Conservation (phyloP, 2,888 invertebrate genomes). For the Eupithecia insigniata region DNA sequence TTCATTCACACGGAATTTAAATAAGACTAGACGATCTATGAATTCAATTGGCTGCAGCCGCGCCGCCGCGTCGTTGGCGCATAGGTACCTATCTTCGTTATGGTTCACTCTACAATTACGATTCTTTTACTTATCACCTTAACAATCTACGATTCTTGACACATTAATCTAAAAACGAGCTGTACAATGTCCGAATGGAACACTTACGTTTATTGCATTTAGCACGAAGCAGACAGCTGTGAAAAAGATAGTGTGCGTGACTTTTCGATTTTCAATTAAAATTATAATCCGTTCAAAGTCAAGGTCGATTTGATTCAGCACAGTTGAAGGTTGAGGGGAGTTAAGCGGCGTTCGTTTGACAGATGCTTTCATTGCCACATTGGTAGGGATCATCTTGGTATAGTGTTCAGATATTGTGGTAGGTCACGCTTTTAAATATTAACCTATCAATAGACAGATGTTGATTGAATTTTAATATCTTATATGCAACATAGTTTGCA, state of each 20-base stretch:
- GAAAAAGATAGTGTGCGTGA: conserved; percentile 65
- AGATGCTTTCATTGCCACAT: conserved; percentile 15
- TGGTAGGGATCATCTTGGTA: conserved; percentile 1
- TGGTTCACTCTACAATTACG: conserved; percentile 34
- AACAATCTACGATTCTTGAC: conserved; percentile 48
- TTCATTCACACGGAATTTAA: conserved; percentile 37
- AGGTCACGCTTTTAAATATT: not conserved
- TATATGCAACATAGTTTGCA: not conserved
- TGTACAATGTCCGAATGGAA: conserved; percentile 46
- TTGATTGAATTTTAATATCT: not conserved
- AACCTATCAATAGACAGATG: not conserved
- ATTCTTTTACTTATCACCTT: conserved; percentile 46
- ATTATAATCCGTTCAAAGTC: conserved; percentile 60
- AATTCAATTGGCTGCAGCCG: conserved; percentile 23
- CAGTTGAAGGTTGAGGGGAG: conserved; percentile 37
- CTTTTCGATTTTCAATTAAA: conserved; percentile 66
- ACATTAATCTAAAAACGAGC: conserved; percentile 66
- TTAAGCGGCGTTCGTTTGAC: conserved; percentile 26
- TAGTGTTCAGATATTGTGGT: not conserved
- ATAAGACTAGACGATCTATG: conserved; percentile 28
- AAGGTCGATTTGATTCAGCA: conserved; percentile 61
- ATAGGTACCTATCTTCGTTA: conserved; percentile 26
- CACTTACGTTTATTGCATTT: conserved; percentile 68
- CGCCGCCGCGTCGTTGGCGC: not conserved
- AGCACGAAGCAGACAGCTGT: conserved; percentile 63